These are phyloP conservation scores for Psilopsiagon aurifrons DNA, from an alignment of 2,113 vertebrate species.

Conservation along the genomic window DNA sequence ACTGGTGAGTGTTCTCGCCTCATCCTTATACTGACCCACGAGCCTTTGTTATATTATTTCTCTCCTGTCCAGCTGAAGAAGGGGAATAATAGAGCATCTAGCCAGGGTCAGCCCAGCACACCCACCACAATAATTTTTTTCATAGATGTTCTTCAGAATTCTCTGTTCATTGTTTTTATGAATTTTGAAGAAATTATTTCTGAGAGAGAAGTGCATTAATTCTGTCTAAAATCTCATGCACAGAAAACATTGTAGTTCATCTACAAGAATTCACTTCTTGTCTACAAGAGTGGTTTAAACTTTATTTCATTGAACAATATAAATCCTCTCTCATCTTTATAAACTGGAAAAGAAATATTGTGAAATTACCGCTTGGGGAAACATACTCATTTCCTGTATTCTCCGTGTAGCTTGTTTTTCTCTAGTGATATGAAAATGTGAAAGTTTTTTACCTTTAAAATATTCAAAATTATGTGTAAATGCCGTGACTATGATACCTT, in stretches of 20 bases:
- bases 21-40: neutral
- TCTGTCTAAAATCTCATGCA: neutral
- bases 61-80: neutral
- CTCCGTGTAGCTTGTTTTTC: neutral
- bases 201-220: neutral
- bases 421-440: neutral
- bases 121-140: neutral
- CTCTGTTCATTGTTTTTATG: neutral
- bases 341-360: conserved; percentile 11
- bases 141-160: neutral
- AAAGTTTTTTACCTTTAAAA: conserved; percentile 25
- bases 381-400: conserved; percentile 24
- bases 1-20: neutral
- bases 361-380: conserved; percentile 30
- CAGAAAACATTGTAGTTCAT: neutral
- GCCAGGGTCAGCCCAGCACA: neutral
- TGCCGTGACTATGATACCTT: neutral
- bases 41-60: neutral
- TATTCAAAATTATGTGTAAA: neutral
- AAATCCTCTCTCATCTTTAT: neutral
- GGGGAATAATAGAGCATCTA: neutral
- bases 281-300: neutral
- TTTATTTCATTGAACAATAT: conserved; percentile 8
- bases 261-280: neutral
- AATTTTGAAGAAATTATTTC: neutral